Evolutionary conservation across 35 echinoderm and acorn worm species (phyloP), one percentile per base, ranked within the genome.

Genomic region (Anneissia japonica): DNA sequence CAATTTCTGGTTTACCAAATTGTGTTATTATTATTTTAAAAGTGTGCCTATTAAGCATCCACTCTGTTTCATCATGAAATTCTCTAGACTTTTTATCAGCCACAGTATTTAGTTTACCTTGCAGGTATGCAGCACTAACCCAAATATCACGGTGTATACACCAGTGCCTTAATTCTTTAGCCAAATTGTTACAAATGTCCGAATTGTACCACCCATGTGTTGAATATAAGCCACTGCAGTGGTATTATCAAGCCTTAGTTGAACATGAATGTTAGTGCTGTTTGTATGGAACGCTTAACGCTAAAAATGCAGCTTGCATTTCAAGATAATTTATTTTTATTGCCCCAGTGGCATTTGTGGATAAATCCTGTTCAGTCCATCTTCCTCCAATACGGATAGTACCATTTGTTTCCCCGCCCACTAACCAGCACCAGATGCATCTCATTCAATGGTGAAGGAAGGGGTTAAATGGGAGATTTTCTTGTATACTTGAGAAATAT

Each of bases 181-280:
- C 89, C 14, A 95, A 11, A 23, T 76, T 79, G 23, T 91, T 77
- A 51, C 81, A 83, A 34, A 29, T 46, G 4, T 30, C 41, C 26
- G 93, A 95, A 35, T 84, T 30, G 43, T 85, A 17, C 89, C 93
- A 26, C 93, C 89, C 82, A 91, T 91, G 30, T 88, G 43, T 74
- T 91, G 84, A 17, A 91, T 79, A 38, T 91, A 95, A 34, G 86
- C 10, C 26, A 95, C 39, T 32, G 93, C 89, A n/a, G 83, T 90
- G 0, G 79, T 90, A 72, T 87, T 94, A 74, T 91, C 93, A 0
- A 91, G 39, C 51, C 35, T 83, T n/a, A 88, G 30, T 4, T 29
- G 79, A 6, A 88, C 82, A 77, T 88, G 80, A 23, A 84, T 45
- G 39, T 79, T 56, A 0, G 16, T 88, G n/a, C 4, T 13, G 0